These are phyloP conservation scores for Bursaphelenchus mucronatus DNA, from an alignment of 1,140 invertebrate species.

Conservation along the genomic window DNA sequence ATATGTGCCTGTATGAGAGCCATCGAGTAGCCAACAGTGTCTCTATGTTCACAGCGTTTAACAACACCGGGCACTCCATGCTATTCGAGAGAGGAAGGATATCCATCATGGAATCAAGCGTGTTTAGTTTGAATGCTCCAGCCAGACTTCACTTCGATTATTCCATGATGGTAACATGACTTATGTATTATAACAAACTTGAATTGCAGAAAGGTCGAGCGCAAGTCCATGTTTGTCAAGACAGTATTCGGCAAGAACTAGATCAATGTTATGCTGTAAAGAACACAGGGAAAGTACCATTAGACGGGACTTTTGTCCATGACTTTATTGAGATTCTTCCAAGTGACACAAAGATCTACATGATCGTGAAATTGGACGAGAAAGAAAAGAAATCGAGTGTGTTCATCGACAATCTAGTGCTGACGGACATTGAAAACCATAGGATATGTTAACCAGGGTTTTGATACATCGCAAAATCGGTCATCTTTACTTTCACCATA, in stretches of 20 bases:
- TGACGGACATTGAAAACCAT: conserved; percentile 47
- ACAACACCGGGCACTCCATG: conserved; percentile 33
- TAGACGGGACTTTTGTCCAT: conserved; percentile 33
- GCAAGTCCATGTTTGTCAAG: conserved; percentile 56
- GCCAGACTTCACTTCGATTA: conserved; percentile 56
- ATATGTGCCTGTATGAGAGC: conserved; percentile 53
- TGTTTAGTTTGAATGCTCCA: conserved; percentile 48
- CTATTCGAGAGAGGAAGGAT: conserved; percentile 42
- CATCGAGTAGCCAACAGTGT: conserved; percentile 34
- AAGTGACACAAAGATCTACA: conserved; percentile 54
- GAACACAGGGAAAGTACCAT: conserved; percentile 22
- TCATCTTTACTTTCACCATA: too few relatives aligned
- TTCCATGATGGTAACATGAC: conserved; percentile 35
- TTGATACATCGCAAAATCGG: too few relatives aligned
- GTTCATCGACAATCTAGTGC: conserved; percentile 34
- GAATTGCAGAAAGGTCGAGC: conserved; percentile 42
- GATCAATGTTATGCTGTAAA: conserved; percentile 29
- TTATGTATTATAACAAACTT: background rate
- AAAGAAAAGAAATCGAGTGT: conserved; percentile 42
- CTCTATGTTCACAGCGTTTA: conserved; percentile 34
- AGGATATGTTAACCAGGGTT: conserved; percentile 29
- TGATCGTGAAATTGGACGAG: conserved; percentile 41
- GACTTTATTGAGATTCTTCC: conserved; percentile 53
- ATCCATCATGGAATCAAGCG: conserved; percentile 49
- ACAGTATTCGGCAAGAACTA: conserved; percentile 47